Evolutionary conservation across 2,797 vertebrate genomes (phyloP).

Genomic region (Eidolon dupreanum): DNA sequence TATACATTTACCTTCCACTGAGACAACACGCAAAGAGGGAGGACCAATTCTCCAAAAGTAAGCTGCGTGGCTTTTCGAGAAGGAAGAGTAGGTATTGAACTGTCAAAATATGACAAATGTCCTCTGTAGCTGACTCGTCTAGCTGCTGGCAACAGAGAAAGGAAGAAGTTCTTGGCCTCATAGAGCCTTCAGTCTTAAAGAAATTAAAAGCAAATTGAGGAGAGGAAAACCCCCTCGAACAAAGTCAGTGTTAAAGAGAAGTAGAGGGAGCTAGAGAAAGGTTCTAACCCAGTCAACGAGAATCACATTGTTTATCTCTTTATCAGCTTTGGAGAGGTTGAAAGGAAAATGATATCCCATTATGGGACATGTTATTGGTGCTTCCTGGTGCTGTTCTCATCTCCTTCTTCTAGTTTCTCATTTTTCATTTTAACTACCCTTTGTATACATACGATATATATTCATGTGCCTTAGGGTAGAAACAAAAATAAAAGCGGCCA

Average conservation of each 20-base stretch:
- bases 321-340: no score
- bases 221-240: neutral
- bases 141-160: neutral
- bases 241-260: neutral
- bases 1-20: neutral
- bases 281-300: no score
- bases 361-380: neutral
- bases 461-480: neutral
- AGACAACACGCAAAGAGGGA: neutral
- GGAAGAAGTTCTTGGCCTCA: neutral
- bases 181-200: neutral
- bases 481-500: neutral
- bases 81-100: neutral
- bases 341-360: neutral
- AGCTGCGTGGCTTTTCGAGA: neutral
- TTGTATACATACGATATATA: neutral
- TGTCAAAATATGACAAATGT: neutral
- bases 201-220: neutral
- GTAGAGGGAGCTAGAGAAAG: neutral
- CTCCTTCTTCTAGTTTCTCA: neutral
- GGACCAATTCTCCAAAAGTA: neutral
- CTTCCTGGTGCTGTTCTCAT: no score
- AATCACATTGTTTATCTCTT: fast-evolving
- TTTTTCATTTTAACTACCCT: neutral
- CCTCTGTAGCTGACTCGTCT: neutral